Evolutionary conservation across 2,797 vertebrate genomes (phyloP).

Genomic region (Anguilla pacifica): DNA sequence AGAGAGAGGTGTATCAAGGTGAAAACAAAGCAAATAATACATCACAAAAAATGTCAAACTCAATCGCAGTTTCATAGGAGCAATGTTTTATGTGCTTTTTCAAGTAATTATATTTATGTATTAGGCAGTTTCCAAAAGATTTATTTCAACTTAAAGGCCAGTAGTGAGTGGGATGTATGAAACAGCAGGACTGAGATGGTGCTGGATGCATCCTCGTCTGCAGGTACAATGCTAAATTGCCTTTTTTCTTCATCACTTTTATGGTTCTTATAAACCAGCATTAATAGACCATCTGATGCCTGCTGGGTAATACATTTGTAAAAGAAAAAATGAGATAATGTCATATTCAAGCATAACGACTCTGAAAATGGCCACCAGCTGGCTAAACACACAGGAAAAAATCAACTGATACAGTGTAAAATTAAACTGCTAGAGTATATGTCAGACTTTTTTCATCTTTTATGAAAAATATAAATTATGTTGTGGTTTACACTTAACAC

Average conservation of each 20-base stretch:
- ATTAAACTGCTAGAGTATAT: not conserved
- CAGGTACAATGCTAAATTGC: not conserved
- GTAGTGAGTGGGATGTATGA: not conserved
- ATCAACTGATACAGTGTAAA: not conserved
- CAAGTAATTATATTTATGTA: not conserved
- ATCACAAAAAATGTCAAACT: not conserved
- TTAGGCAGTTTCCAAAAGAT: not conserved
- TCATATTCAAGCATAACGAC: not conserved
- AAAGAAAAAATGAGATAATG: not conserved
- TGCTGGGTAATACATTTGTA: not conserved
- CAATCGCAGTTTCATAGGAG: not conserved
- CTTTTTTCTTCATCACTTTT: slow-evolving; percentile 12
- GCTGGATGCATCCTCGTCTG: not conserved
- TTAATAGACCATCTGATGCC: not conserved
- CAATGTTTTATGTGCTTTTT: not conserved
- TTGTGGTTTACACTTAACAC: no score
- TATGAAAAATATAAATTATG: no score
- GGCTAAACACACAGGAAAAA: not conserved
- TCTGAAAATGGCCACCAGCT: not conserved
- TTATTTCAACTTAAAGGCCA: not conserved
- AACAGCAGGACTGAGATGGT: not conserved
- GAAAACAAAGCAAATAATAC: not conserved
- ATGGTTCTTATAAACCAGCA: not conserved
- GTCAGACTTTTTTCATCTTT: no score
- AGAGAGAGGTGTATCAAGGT: not conserved